Percentiles rank a stretch among this genome's conserved stretches.
phyloP scores from a whole-genome alignment of 2,113 vertebrate species.

The Cyanoliseus patagonus region DNA sequence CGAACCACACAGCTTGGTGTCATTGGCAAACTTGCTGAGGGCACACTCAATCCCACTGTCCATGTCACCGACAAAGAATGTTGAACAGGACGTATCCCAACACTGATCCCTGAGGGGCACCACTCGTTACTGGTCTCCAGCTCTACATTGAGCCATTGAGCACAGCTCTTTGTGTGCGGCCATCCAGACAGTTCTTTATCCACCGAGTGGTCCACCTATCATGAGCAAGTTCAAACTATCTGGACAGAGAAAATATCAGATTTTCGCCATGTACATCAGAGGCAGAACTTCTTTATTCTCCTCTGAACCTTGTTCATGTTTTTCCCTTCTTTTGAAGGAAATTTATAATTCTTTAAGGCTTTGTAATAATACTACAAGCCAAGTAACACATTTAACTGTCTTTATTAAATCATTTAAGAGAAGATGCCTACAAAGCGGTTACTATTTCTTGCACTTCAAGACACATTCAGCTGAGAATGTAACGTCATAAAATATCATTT shows the following conservation, averaged over 20 bases:
- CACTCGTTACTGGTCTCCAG: no score
- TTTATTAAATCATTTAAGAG: background rate
- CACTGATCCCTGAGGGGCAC: no score
- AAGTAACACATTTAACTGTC: background rate
- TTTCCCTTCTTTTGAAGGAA: background rate
- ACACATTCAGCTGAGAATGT: background rate
- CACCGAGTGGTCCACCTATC: no score
- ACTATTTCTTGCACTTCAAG: background rate
- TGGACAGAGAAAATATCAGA: background rate
- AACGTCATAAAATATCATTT: background rate
- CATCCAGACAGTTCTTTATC: no score
- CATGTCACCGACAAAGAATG: no score
- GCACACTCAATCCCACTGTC: no score
- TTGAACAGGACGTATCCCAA: no score
- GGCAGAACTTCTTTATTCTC: background rate
- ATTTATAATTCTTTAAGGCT: background rate
- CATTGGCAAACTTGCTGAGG: no score
- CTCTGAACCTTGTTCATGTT: background rate
- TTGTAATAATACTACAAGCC: background rate
- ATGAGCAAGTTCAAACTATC: background rate
- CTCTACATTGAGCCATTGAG: no score
- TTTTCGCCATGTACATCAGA: background rate
- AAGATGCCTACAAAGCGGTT: background rate
- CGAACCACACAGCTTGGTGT: no score
- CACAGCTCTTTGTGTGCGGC: no score